Evolutionary conservation across 2,113 vertebrate genomes (phyloP).

Genomic region (Ploceus nigricollis): DNA sequence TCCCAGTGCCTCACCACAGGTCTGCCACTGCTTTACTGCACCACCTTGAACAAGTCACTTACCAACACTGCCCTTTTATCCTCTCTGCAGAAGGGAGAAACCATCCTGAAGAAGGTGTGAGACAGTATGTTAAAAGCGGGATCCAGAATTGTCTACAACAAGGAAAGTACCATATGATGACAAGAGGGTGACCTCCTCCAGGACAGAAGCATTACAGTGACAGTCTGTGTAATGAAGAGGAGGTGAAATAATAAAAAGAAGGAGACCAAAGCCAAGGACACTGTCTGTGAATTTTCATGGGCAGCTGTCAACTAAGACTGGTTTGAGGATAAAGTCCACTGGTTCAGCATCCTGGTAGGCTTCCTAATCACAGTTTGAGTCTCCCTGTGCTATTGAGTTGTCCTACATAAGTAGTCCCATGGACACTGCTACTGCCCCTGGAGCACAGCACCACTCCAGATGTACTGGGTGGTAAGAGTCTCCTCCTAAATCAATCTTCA

Average conservation of each 20-base stretch:
- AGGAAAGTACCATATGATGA: not conserved
- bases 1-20: not conserved
- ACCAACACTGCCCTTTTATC: not conserved
- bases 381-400: not conserved
- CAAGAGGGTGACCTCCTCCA: not conserved
- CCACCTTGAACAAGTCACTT: not conserved
- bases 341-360: not conserved
- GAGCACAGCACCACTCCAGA: not conserved
- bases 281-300: not conserved
- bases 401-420: not conserved
- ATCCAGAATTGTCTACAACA: not conserved
- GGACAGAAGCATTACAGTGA: not conserved
- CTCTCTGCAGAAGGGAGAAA: not conserved
- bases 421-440: not conserved
- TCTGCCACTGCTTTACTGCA: not conserved
- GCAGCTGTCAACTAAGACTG: not conserved
- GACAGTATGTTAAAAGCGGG: not conserved
- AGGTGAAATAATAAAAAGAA: not conserved
- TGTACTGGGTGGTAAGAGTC: not conserved
- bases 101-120: not conserved
- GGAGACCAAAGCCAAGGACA: not conserved
- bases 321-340: not conserved
- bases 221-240: not conserved
- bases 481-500: constrained; percentile 11
- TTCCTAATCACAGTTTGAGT: not conserved